Percentiles rank a stretch among this genome's conserved stretches.
phyloP scores from a whole-genome alignment of 2,888 invertebrate genomes.

The Omphaloscelis lunosa region DNA sequence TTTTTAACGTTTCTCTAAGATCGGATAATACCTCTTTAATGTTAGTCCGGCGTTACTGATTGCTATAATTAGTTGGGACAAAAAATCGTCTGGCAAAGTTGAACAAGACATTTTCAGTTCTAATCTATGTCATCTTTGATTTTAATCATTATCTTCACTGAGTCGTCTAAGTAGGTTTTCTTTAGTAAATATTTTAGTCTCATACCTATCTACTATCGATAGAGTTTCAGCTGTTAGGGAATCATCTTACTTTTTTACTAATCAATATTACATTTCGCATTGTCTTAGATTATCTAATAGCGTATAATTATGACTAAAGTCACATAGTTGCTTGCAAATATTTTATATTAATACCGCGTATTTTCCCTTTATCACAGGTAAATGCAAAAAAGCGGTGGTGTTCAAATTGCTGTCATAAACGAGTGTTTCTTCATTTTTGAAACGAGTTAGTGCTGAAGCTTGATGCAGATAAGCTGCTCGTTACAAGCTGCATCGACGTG shows the following conservation, averaged over 20 bases:
- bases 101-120: neutral
- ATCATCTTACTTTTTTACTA: too few species aligned
- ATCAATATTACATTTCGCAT: too few species aligned
- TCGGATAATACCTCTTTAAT: too few species aligned
- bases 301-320: too few species aligned
- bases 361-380: too few species aligned
- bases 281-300: too few species aligned
- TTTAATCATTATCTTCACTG: neutral
- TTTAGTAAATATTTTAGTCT: neutral
- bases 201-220: neutral
- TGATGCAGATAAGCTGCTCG: slow-evolving; percentile 17
- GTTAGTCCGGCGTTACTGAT: too few species aligned
- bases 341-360: too few species aligned
- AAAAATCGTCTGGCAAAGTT: neutral
- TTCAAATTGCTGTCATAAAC: neutral
- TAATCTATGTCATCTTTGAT: slow-evolving; percentile 1
- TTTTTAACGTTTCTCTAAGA: too few species aligned
- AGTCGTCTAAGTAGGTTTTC: neutral
- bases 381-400: neutral
- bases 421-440: neutral
- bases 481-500: neutral
- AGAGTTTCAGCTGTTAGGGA: neutral
- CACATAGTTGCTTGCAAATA: too few species aligned
- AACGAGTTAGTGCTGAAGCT: neutral
- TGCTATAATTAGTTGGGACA: too few species aligned